phyloP scores from a whole-genome alignment of 2,888 invertebrate species.

The Gerosis bhagava region DNA sequence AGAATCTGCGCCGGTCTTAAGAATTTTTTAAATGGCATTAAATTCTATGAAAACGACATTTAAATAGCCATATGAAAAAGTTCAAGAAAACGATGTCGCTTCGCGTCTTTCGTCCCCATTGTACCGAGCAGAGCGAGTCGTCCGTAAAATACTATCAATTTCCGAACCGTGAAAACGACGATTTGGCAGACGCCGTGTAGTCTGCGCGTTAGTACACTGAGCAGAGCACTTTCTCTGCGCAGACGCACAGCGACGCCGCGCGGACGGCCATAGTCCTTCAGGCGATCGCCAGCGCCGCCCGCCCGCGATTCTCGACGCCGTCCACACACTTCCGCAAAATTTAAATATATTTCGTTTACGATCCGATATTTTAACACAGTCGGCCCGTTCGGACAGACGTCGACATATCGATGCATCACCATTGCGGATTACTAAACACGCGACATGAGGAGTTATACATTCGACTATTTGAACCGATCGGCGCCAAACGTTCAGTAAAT shows the following conservation, averaged over 20 bases:
- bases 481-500: background rate
- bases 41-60: constrained; percentile 25
- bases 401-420: constrained; percentile 18
- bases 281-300: constrained; percentile 59
- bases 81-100: constrained; percentile 35
- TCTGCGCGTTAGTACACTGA: too few species aligned
- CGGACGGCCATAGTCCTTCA: constrained; percentile 54
- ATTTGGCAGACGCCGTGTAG: constrained; percentile 79
- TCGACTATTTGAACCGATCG: constrained; percentile 11
- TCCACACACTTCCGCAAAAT: constrained; percentile 23
- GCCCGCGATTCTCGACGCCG: constrained; percentile 48
- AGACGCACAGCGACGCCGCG: constrained; percentile 46
- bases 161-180: constrained; percentile 70
- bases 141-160: constrained; percentile 71
- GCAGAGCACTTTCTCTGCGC: constrained; percentile 77
- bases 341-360: constrained; percentile 21
- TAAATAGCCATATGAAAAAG: constrained; percentile 25
- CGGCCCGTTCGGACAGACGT: constrained; percentile 14
- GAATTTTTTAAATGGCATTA: constrained; percentile 12
- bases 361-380: constrained; percentile 20
- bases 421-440: constrained; percentile 9
- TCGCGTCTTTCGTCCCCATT: constrained; percentile 43
- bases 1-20: too few species aligned
- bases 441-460: constrained; percentile 15
- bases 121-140: constrained; percentile 53